Conservation (phyloP, 2,113 vertebrate genomes). For the Sus scrofa region T2T-Sscrofa CM000812.6:73705001-73705500, state of each 20-base stretch:
- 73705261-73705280: not conserved
- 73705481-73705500: constrained; percentile 60
- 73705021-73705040: not conserved
- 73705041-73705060: not conserved
- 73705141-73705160: constrained; percentile 45
- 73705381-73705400: constrained; percentile 74
- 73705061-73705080: constrained; percentile 44
- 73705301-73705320: constrained; percentile 70
- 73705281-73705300: constrained; percentile 36
- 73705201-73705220: constrained; percentile 76
- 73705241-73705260: constrained; percentile 31
- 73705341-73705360: constrained; percentile 62
- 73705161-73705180: constrained; percentile 51
- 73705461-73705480: constrained; percentile 73
- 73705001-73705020: not conserved
- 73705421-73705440: constrained; percentile 17
- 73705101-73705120: not conserved
- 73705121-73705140: constrained; percentile 14
- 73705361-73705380: constrained; percentile 77
- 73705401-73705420: constrained; percentile 73
- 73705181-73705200: constrained; percentile 46
- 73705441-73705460: not conserved
- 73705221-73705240: constrained; percentile 77
- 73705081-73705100: constrained; percentile 58
- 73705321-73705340: not conserved